Percentiles rank a stretch among this genome's conserved stretches.
These are phyloP conservation scores for Emys orbicularis DNA, from an alignment of 2,797 vertebrate species.

Conservation along the genomic window DNA sequence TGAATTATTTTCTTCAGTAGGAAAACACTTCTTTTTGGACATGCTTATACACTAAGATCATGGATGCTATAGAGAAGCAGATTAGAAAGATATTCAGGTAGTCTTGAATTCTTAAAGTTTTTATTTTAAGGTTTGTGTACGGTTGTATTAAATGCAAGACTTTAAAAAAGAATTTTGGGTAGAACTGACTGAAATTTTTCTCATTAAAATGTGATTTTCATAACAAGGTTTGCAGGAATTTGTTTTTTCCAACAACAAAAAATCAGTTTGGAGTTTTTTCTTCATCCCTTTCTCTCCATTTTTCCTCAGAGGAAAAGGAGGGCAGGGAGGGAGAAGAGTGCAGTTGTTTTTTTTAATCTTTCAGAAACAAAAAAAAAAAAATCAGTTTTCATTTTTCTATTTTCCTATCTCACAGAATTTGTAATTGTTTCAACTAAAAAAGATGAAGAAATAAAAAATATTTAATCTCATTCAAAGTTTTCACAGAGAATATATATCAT, in stretches of 20 bases:
- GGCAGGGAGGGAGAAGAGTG: not conserved
- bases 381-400: not conserved
- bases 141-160: not conserved
- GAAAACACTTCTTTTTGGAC: not conserved
- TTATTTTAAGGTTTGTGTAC: not conserved
- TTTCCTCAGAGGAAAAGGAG: not conserved
- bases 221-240: not conserved
- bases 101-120: not conserved
- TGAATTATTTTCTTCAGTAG: not conserved
- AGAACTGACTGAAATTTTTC: not conserved
- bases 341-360: not conserved
- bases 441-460: not conserved
- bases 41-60: not conserved
- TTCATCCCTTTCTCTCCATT: not conserved
- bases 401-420: not conserved
- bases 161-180: not conserved
- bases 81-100: not conserved
- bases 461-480: not conserved
- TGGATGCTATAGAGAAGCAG: not conserved
- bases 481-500: not conserved
- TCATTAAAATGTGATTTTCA: not conserved
- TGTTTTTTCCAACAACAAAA: not conserved
- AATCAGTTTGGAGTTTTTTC: not conserved
- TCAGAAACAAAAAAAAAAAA: not conserved
- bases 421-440: not conserved